Conservation (phyloP, 2,797 vertebrate genomes). For the Galago senegalensis region DNA sequence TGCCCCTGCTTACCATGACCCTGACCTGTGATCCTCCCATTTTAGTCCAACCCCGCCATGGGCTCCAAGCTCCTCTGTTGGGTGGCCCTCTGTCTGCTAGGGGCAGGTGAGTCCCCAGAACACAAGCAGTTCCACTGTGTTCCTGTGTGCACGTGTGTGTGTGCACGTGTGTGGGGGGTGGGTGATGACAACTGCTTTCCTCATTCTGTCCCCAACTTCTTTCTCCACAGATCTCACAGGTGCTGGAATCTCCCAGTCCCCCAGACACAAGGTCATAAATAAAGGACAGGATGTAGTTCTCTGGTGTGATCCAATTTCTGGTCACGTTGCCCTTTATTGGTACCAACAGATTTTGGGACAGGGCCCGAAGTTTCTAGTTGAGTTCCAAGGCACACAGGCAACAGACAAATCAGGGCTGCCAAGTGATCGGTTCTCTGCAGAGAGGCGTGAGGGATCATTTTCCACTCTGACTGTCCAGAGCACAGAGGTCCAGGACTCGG, state of each 20-base stretch:
- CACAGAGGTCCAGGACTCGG: background rate
- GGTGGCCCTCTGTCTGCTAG: constrained; percentile 20
- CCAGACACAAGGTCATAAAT: constrained; percentile 41
- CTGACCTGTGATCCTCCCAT: background rate
- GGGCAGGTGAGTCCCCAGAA: constrained; percentile 11
- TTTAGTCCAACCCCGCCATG: background rate
- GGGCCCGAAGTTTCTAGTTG: background rate
- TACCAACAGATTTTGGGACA: constrained; percentile 71
- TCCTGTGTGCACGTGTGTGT: background rate
- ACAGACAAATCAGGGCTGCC: accelerated
- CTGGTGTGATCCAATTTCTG: constrained; percentile 42
- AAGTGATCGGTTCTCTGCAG: background rate
- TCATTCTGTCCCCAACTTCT: background rate
- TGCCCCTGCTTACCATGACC: background rate
- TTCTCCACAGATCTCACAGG: constrained; percentile 30
- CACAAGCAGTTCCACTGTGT: background rate
- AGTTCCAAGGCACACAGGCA: accelerated
- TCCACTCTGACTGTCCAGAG: background rate
- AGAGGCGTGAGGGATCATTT: accelerated
- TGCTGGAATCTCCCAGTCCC: constrained; percentile 60
- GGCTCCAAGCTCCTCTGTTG: background rate
- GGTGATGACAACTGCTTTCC: background rate
- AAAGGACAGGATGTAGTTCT: background rate
- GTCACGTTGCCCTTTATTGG: background rate
- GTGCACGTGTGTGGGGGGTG: background rate